Conservation (phyloP, 2,797 vertebrate genomes). For the Microctenopoma stevenorrisi region DNA sequence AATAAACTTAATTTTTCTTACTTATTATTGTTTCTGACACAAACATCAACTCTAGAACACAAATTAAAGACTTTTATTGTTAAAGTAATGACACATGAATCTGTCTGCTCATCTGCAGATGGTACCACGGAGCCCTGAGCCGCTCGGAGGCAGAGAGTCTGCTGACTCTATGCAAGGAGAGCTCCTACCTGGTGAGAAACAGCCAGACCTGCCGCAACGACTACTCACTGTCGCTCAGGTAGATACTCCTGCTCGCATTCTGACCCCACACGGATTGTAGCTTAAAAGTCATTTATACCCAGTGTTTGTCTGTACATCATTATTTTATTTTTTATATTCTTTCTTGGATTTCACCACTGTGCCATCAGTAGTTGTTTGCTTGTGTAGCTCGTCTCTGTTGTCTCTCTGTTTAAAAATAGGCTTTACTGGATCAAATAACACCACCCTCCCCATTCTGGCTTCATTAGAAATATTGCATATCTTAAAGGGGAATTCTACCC, state of each 20-base stretch:
- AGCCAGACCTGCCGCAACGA: slow-evolving; percentile 90
- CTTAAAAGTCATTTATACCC: not conserved
- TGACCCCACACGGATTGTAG: not conserved
- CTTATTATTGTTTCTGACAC: not conserved
- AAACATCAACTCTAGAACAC: not conserved
- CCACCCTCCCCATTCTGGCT: not conserved
- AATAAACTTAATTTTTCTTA: not conserved
- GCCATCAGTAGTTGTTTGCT: not conserved
- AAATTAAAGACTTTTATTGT: not conserved
- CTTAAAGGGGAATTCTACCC: slow-evolving; percentile 31
- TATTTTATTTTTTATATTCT: not conserved
- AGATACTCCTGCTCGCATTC: not conserved
- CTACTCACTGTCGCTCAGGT: slow-evolving; percentile 95
- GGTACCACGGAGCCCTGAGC: slow-evolving; percentile 94
- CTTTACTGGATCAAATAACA: not conserved
- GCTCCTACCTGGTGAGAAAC: slow-evolving; percentile 94
- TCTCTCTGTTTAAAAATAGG: not conserved
- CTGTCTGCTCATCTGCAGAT: slow-evolving; percentile 77
- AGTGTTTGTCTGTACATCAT: not conserved
- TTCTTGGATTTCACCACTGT: not conserved
- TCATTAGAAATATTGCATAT: slow-evolving; percentile 3
- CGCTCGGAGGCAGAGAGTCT: slow-evolving; percentile 89
- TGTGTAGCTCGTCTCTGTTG: not conserved
- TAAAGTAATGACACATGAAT: not conserved
- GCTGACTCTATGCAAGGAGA: slow-evolving; percentile 93